Evolutionary conservation across 2,797 vertebrate genomes (phyloP), one percentile per base, ranked within the genome.

Genomic region (Spizella passerina): DNA sequence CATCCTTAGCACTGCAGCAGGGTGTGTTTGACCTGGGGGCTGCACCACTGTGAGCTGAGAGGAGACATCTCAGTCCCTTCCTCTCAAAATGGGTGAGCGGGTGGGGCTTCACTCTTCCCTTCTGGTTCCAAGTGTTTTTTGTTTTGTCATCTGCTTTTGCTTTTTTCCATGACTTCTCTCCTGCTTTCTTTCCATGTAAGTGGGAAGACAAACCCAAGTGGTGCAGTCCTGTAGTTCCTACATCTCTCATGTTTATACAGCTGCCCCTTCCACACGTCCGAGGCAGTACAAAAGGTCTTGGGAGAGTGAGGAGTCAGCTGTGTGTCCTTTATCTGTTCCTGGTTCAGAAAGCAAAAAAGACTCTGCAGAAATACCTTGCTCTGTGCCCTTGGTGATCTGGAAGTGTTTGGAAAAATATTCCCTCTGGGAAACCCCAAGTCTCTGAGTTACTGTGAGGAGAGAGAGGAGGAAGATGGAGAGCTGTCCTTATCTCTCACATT

Each of bases 391-490:
- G 88, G 46, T 88, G n/a, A 90, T 93, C 71, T 84, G 83, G 44
- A 93, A 88, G 24, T 68, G 57, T 87, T 88, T 79, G 91, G 80
- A 93, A 85, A 93, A 89, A 63, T 93, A 55, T 32, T 96, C 66
- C 64, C 93, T 93, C 84, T 36, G 81, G 82, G 94, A 96, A 97
- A 56, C 69, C 78, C 93, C 94, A 92, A 68, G 79, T 93, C 95
- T 80, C 70, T 95, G 77, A 96, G 53, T 91, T 96, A 75, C 12
- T n/a, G 55, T 86, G 86, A 94, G 92, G 83, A 92, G 82, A 93
- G 88, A 94, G 32, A 82, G 71, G 56, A 95, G 94, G 86, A 98
- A 96, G 90, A 93, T 93, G 94, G 95, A 95, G 94, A 97, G 91
- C 96, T 97, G 71, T 65, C 84, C 96, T 59, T 94, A 86, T 76